Evolutionary conservation across 2,113 vertebrate species (phyloP).

Genomic region (Lonchura striata): DNA sequence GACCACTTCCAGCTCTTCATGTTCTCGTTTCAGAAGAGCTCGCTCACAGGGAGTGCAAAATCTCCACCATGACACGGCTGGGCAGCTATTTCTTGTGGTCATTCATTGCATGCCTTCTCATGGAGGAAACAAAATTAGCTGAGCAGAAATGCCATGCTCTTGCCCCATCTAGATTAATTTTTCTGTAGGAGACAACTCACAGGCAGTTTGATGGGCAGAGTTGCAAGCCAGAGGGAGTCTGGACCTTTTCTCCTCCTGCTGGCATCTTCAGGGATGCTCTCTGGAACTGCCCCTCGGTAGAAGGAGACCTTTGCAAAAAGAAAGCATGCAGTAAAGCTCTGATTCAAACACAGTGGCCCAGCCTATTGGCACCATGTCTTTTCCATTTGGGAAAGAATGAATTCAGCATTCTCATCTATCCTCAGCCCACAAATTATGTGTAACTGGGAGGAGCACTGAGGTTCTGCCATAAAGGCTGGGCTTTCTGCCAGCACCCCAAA

Average conservation of each 20-base stretch:
- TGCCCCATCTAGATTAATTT: not conserved
- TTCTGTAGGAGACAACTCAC: conserved; percentile 66
- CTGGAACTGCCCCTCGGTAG: conserved; percentile 86
- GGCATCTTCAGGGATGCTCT: conserved; percentile 82
- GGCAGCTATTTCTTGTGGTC: not conserved
- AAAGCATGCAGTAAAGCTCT: not conserved
- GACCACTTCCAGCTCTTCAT: not conserved
- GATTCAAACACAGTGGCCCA: not conserved
- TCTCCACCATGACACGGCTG: not conserved
- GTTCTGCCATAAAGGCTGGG: not conserved
- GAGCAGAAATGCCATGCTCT: not conserved
- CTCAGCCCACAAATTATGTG: not conserved
- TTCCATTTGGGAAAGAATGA: not conserved
- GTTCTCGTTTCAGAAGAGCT: not conserved
- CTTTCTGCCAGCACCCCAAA: not conserved
- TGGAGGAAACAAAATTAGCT: not conserved
- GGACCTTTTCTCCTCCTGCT: conserved; percentile 80
- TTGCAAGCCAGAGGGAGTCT: conserved; percentile 88
- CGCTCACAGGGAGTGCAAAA: not conserved
- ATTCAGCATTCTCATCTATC: not conserved
- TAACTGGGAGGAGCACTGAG: not conserved
- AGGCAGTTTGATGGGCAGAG: conserved; percentile 89
- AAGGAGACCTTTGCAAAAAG: conserved; percentile 89
- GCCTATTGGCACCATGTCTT: not conserved
- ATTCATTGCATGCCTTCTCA: not conserved